A percentile compares a stretch with the other conserved stretches of the same genome.
These are phyloP conservation scores for Ceratosolen fusciceps DNA, from an alignment of 1,140 invertebrate genomes.

Conservation along the genomic window DNA sequence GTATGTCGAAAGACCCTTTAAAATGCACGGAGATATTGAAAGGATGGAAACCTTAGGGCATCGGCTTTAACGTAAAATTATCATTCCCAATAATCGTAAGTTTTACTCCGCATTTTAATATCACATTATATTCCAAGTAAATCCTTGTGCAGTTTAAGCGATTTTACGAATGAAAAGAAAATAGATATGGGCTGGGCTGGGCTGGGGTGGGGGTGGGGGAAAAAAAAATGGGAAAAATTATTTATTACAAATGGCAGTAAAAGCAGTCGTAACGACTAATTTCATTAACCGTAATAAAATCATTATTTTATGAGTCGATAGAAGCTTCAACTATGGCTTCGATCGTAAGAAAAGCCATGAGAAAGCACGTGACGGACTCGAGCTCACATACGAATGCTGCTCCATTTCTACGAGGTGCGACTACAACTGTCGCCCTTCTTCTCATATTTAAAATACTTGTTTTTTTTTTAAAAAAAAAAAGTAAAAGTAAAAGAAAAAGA, in stretches of 20 bases:
- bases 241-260: conserved; percentile 19
- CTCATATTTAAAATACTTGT: conserved; percentile 14
- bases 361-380: neutral
- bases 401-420: conserved; percentile 22
- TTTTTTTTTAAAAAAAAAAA: too few species aligned
- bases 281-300: conserved; percentile 36
- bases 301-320: conserved; percentile 37
- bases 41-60: neutral
- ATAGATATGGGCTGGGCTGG: too few species aligned
- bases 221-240: too few species aligned
- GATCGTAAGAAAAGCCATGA: conserved; percentile 29
- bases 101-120: too few species aligned
- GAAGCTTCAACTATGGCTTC: conserved; percentile 17
- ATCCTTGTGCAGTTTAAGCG: neutral
- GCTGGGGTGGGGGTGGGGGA: too few species aligned
- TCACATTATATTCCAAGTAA: neutral
- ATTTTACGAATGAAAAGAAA: neutral
- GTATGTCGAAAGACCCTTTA: neutral
- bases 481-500: too few species aligned
- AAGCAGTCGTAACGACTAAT: conserved; percentile 24
- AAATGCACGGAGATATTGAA: neutral
- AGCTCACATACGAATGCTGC: neutral
- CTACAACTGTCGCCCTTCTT: conserved; percentile 3
- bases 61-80: neutral
- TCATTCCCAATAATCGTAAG: neutral